Evolutionary conservation across 2,797 vertebrate genomes (phyloP).

Genomic region (Acanthornis magna): DNA sequence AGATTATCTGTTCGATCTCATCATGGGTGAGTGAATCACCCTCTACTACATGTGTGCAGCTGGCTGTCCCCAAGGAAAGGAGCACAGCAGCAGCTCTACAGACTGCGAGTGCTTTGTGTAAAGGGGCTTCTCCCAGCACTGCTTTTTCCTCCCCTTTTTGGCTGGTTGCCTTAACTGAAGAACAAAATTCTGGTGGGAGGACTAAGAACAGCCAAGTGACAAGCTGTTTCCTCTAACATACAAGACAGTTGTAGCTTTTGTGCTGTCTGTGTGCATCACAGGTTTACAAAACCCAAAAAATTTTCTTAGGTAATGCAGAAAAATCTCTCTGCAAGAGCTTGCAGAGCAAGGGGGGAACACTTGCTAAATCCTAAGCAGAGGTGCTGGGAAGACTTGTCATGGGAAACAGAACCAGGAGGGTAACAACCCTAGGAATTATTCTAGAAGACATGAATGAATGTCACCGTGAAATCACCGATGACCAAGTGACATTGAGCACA

Average conservation of each 20-base stretch:
- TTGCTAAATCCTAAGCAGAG: not conserved
- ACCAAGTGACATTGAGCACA: not conserved
- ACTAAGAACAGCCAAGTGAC: not conserved
- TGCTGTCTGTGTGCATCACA: not conserved
- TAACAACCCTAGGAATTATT: not conserved
- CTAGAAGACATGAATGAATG: not conserved
- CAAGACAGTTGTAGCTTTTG: not conserved
- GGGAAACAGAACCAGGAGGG: not conserved
- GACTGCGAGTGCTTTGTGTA: not conserved
- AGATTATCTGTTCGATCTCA: not conserved
- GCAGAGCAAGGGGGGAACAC: not conserved
- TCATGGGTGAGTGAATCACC: not conserved
- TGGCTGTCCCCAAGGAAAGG: not conserved
- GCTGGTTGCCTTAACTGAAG: not conserved
- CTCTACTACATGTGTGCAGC: not conserved
- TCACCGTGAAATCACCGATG: not conserved
- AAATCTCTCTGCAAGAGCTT: not conserved
- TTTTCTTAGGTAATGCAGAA: not conserved
- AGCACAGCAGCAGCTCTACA: not conserved
- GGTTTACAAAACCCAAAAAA: not conserved
- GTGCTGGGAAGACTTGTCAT: not conserved
- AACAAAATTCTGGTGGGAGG: not conserved
- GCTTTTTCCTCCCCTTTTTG: not conserved
- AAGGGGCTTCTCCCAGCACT: not conserved
- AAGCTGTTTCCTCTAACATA: not conserved